Evolutionary conservation across 2,888 invertebrate genomes (phyloP).

Genomic region (Ptilodon capucinus): DNA sequence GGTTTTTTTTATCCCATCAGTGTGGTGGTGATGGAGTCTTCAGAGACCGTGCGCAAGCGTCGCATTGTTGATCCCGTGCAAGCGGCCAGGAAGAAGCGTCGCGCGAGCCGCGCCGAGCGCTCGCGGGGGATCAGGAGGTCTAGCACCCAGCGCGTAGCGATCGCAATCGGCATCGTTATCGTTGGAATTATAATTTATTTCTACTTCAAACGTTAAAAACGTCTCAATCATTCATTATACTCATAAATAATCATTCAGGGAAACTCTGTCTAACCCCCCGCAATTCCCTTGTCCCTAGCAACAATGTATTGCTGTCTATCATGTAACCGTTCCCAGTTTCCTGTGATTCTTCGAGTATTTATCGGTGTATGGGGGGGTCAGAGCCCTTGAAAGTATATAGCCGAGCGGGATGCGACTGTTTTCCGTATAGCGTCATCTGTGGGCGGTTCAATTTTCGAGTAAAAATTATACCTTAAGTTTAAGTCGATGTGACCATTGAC

Average conservation of each 20-base stretch:
- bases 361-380: too few species aligned
- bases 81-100: slow-evolving; percentile 83
- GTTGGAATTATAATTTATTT: slow-evolving; percentile 85
- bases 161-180: slow-evolving; percentile 86
- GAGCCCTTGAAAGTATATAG: too few species aligned
- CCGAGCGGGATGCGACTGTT: too few species aligned
- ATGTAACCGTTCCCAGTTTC: too few species aligned
- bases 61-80: slow-evolving; percentile 57
- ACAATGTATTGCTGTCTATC: background rate
- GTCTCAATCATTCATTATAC: background rate
- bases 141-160: slow-evolving; percentile 87
- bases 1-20: slow-evolving; percentile 4
- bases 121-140: slow-evolving; percentile 91
- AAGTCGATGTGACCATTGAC: background rate
- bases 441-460: too few species aligned
- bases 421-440: too few species aligned
- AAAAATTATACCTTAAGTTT: background rate
- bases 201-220: slow-evolving; percentile 73
- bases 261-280: background rate
- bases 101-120: slow-evolving; percentile 86
- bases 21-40: slow-evolving; percentile 26
- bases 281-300: background rate
- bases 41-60: slow-evolving; percentile 48
- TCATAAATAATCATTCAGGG: too few species aligned
- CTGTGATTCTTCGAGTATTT: too few species aligned